Evolutionary conservation across 2,113 vertebrate genomes (phyloP).

Genomic region (Pimephales promelas): DNA sequence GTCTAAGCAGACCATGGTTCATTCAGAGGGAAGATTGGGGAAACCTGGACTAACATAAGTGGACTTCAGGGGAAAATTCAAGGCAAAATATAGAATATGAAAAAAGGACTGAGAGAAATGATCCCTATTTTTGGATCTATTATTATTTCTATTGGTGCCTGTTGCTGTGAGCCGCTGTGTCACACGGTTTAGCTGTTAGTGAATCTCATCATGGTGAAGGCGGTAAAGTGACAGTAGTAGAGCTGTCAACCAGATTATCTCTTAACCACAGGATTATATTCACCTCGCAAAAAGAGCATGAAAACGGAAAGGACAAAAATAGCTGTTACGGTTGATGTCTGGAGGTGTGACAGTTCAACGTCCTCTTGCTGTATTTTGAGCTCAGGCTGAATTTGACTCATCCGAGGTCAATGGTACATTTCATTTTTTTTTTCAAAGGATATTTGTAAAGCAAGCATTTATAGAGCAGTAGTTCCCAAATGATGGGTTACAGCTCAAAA

Average conservation of each 20-base stretch:
- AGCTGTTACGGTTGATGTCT: constrained; percentile 42
- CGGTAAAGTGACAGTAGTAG: constrained; percentile 58
- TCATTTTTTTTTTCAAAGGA: not conserved
- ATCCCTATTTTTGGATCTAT: not conserved
- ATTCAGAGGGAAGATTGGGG: no score
- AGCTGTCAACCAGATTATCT: constrained; percentile 73
- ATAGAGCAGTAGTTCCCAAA: not conserved
- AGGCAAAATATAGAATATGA: not conserved
- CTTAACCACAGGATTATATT: constrained; percentile 66
- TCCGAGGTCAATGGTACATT: not conserved
- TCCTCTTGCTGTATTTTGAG: constrained; percentile 25
- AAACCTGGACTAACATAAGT: not conserved
- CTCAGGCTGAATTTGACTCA: constrained; percentile 30
- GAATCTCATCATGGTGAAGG: constrained; percentile 49
- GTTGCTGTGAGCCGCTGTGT: not conserved
- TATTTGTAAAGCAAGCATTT: not conserved
- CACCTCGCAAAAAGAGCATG: constrained; percentile 63
- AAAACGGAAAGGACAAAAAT: constrained; percentile 57
- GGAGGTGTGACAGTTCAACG: constrained; percentile 20
- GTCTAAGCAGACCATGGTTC: not conserved
- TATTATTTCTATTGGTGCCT: not conserved
- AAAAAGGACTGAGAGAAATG: not conserved
- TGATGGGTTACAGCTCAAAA: not conserved
- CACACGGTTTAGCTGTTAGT: not conserved
- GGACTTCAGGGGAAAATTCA: not conserved